Conservation (phyloP, 1,140 invertebrate genomes). For the Sweltsa coloradensis region DNA sequence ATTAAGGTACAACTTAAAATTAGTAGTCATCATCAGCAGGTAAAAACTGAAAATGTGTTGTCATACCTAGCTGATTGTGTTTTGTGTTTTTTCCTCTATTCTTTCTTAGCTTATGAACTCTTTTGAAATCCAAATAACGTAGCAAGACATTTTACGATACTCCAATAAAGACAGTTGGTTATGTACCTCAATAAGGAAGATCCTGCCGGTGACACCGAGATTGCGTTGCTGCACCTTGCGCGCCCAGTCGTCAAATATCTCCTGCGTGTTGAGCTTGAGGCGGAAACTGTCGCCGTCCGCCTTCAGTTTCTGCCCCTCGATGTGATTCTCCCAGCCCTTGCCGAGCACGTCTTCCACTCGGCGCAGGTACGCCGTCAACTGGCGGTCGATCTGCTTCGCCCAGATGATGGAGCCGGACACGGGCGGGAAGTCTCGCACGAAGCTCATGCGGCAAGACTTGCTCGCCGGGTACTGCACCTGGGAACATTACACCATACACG, state of each 20-base stretch:
- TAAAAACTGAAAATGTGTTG: too few species aligned
- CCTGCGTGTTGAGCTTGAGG: slow-evolving; percentile 86
- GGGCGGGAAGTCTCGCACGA: slow-evolving; percentile 86
- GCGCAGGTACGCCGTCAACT: slow-evolving; percentile 92
- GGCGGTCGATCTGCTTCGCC: slow-evolving; percentile 97
- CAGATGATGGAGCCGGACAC: slow-evolving; percentile 97
- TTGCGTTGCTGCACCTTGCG: slow-evolving; percentile 90
- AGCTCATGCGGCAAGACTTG: slow-evolving; percentile 81
- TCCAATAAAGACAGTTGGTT: too few species aligned
- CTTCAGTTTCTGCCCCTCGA: slow-evolving; percentile 97
- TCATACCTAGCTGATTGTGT: too few species aligned
- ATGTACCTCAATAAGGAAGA: slow-evolving; percentile 94
- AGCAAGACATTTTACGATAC: too few species aligned
- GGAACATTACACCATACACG: neutral
- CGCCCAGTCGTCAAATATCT: slow-evolving; percentile 97
- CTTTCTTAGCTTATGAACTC: too few species aligned
- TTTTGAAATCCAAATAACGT: too few species aligned
- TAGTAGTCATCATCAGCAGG: too few species aligned
- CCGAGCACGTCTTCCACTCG: slow-evolving; percentile 95
- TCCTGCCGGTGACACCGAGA: slow-evolving; percentile 82
- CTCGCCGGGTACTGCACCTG: slow-evolving; percentile 57
- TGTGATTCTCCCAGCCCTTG: slow-evolving; percentile 98
- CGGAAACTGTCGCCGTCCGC: slow-evolving; percentile 96
- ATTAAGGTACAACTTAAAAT: too few species aligned
- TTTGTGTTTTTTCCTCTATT: too few species aligned